phyloP scores from a whole-genome alignment of 2,113 vertebrate genomes.

The Ameiurus melas region DNA sequence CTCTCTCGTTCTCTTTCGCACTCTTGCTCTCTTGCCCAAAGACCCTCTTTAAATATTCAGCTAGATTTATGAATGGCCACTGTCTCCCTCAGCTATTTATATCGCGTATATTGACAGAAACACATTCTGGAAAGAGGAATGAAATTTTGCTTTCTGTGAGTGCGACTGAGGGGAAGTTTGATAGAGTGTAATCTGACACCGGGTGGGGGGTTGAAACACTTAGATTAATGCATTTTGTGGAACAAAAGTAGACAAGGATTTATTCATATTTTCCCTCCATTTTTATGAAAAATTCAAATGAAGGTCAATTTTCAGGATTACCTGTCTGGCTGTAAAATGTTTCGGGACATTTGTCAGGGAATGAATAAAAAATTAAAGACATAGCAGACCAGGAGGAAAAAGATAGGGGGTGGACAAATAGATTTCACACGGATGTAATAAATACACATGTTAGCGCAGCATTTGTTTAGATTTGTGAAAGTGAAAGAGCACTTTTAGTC shows the following conservation, averaged over 20 bases:
- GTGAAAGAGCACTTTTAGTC: constrained; percentile 9
- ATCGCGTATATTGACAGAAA: constrained; percentile 72
- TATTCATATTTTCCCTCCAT: constrained; percentile 57
- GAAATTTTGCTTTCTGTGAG: constrained; percentile 61
- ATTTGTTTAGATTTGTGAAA: constrained; percentile 6
- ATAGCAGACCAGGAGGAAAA: constrained; percentile 10
- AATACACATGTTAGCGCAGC: background rate
- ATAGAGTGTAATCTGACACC: constrained; percentile 56
- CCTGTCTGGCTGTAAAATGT: constrained; percentile 54
- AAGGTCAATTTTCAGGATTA: constrained; percentile 57
- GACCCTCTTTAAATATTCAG: constrained; percentile 80
- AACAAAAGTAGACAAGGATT: constrained; percentile 60
- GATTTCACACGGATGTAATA: background rate
- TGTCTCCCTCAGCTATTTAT: constrained; percentile 72
- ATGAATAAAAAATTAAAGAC: constrained; percentile 55
- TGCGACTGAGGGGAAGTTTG: constrained; percentile 53
- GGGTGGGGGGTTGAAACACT: constrained; percentile 40
- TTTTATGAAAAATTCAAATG: constrained; percentile 60
- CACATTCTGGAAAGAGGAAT: constrained; percentile 58
- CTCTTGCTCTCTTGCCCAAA: constrained; percentile 63
- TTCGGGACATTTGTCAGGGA: constrained; percentile 49
- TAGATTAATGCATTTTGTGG: constrained; percentile 56
- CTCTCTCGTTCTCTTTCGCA: constrained; percentile 22
- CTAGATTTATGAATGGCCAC: constrained; percentile 78
- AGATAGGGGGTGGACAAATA: constrained; percentile 17